Base-by-base conservation (phyloP, 2,797 vertebrate genomes). In the Kryptopterus vitreolus region DNA sequence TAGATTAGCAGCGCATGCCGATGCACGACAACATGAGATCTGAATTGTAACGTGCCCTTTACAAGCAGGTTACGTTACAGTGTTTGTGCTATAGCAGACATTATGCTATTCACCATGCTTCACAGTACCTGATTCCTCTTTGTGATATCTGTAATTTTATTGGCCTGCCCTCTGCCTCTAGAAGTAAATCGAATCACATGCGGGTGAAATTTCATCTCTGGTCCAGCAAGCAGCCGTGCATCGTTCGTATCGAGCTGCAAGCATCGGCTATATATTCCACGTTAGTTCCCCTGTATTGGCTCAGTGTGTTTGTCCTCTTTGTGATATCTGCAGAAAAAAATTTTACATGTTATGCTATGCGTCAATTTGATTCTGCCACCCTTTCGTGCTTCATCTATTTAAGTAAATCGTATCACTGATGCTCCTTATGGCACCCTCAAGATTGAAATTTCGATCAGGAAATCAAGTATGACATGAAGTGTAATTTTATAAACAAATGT, bases 151-250 rank as follows among this genome's bases (percentile, higher is more conserved):
- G 16, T 61, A 24, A 68, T 74, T 73, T 66, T 38, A 33, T 74
- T 74, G 38, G 26, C 38, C 16, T 38, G 10, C 18, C 29, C 13
- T 52, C 18, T 29, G 15, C 18, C 79, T 55, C 26, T 8, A 35
- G 24, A 68, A 78, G 53, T 58, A 59, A 82, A 66, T 82, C 63
- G 18, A 38, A 80, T 80, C 22, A 72, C 63, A 29, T 57, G 48
- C 24, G 18, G 70, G 52, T 74, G 50, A 61, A 81, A 59, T 68
- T 38, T 29, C 13, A 69, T 78, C 75, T 59, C 53, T 57, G 57
- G 62, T 43, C 24, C 18, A 48, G 69, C 20, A 7, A 26, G 48
- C 35, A 53, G 61, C 3, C 62, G 53, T 78, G 76, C 52, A 26
- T 20, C 46, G n/a, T 38, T 58, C 1, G 22, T 66, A 24, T 66